Evolutionary conservation across 2,888 invertebrate genomes (phyloP), one percentile per base, ranked within the genome.

Genomic region (Candidula unifasciata): DNA sequence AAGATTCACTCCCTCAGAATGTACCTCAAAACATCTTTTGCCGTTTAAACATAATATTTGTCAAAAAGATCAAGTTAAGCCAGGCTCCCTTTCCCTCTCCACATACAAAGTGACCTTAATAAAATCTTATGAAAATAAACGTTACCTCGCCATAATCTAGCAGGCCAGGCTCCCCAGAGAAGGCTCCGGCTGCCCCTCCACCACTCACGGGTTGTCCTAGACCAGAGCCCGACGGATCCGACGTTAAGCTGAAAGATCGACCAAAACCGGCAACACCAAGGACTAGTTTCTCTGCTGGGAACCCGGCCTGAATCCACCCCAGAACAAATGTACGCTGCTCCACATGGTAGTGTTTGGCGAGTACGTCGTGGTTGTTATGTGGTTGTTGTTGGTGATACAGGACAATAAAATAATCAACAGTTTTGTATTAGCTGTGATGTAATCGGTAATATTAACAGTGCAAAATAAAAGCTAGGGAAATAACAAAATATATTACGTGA

Each of bases 211-310:
- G 57, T 54, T 86, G 86, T 10, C 87, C 87, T 18, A 88, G 84
- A n/a, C 85, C 86, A 91, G 96, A 96, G 27, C 86, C 87, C 89
- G 95, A 95, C 74, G 95, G 95, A 85, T 95, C 95, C 90, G 96
- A 95, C 88, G 95, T 94, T 24, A 96, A 94, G 0, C 95, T 95
- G 93, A 96, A 96, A 93, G 95, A 94, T 86, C 95, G 95, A 0
- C 95, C 96, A 57, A 95, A 95, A 0, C 96, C 95, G 0, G 96
- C 96, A 0, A 96, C 93, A 3, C 96, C 95, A 89, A 96, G 95
- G 44, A 96, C 94, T 37, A 96, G 91, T 93, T 96, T 96, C 24
- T 95, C 97, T 95, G 68, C 96, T 94, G 5, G 96, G 96, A 1
- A 96, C 96, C 78, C 96, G 96, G 86, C 87, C 69, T 84, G 73